A percentile compares a stretch with the other conserved stretches of the same genome.
Evolutionary conservation across 2,797 vertebrate species (phyloP).

Genomic region (Sebastes trivittatus): DNA sequence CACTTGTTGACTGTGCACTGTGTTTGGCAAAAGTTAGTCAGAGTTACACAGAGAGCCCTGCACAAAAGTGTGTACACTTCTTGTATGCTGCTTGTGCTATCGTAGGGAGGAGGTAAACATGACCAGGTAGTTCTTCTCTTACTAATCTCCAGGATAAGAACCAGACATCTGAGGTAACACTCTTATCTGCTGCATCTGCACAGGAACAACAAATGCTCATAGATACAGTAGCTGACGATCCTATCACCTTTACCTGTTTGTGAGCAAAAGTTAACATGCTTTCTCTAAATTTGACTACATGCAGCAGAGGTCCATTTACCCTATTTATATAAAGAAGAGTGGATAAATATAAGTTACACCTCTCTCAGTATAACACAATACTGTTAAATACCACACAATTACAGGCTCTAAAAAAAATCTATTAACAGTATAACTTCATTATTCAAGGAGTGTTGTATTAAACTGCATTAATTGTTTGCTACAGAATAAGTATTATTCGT

Average conservation of each 20-base stretch:
- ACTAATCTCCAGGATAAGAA: background rate
- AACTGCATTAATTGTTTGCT: background rate
- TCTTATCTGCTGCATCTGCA: background rate
- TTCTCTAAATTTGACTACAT: background rate
- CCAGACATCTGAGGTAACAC: background rate
- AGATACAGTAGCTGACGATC: background rate
- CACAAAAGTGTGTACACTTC: background rate
- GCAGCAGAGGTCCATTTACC: background rate
- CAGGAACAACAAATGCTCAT: background rate
- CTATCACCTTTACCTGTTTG: background rate
- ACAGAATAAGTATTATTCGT: background rate
- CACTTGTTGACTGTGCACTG: background rate
- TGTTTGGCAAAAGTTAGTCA: background rate
- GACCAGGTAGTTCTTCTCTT: background rate
- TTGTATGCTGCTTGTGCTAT: background rate
- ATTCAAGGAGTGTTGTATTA: too few relatives aligned
- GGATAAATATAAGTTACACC: background rate
- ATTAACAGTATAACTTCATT: too few relatives aligned
- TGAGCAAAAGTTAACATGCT: background rate
- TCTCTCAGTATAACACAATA: background rate
- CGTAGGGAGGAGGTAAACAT: background rate
- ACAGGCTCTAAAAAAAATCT: background rate
- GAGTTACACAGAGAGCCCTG: background rate
- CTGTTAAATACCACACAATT: background rate
- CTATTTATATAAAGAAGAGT: background rate